Evolutionary conservation across 2,113 vertebrate genomes (phyloP), one percentile per base, ranked within the genome.

Genomic region (Rhabdomys dilectus): DNA sequence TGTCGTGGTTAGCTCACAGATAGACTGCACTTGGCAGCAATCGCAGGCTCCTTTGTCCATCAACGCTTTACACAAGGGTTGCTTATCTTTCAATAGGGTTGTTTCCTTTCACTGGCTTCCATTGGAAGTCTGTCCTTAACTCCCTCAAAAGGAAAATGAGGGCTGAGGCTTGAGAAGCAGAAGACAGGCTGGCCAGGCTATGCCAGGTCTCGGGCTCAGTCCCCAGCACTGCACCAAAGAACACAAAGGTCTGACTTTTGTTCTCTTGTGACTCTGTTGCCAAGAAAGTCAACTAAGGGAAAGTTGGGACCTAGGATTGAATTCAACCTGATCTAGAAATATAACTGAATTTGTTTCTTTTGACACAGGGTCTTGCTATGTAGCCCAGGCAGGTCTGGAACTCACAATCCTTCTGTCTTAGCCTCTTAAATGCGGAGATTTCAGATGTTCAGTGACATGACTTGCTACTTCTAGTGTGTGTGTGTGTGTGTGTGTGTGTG

Each of bases 1-100:
- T 19, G 68, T 45, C 80, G 72, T 70, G 92, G 87, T 97, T 91
- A 80, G 95, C 42, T 92, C 77, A 77, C 39, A 66, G 89, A 70
- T 56, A 19, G 62, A 76, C 88, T 24, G 42, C 81, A 16, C 62
- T 94, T 60, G 92, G 93, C 96, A 92, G 84, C n/a, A 5, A 5
- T 5, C 29, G 29, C 34, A 29, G 73, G 82, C 66, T 51, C 73
- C 58, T 19, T 26, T 36, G 81, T 70, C 84, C 72, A 62, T 62
- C 92, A 68, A 48, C 62, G 73, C 64, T 66, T 13, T 15, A 89
- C 72, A 42, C 36, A 39, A 76, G 73, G 81, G 26, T 22, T 29
- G 29, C 88, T 89, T 87, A 73, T 82, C 72, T 94, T 48, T 62
- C 64, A 56, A 48, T n/a, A 93, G 64, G 7, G 5, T 53, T 48